Percentiles rank a stretch among this genome's conserved stretches.
Conservation (phyloP, 2,888 invertebrate species). For the Salticus scenicus region DNA sequence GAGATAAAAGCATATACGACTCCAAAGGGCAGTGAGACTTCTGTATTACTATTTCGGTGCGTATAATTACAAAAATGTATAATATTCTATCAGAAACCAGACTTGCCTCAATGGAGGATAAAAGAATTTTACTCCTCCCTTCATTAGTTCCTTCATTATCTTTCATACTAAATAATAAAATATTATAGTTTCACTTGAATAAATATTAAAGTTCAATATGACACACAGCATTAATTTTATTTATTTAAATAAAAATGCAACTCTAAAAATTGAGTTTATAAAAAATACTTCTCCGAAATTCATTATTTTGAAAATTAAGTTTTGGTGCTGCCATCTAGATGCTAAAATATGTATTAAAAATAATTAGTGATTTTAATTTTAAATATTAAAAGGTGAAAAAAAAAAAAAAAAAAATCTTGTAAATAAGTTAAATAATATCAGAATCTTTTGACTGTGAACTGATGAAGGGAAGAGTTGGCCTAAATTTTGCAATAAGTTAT, state of each 20-base stretch:
- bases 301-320: too few species aligned
- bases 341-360: neutral
- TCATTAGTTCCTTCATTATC: conserved; percentile 15
- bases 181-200: too few species aligned
- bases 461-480: conserved; percentile 51
- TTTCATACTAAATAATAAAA: too few species aligned
- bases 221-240: too few species aligned
- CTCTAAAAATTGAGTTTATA: too few species aligned
- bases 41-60: conserved; percentile 17
- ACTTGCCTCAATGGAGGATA: conserved; percentile 54
- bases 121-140: conserved; percentile 44
- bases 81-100: conserved; percentile 45
- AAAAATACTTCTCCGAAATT: too few species aligned
- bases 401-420: too few species aligned
- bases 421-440: too few species aligned
- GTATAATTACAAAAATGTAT: neutral
- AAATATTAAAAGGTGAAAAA: too few species aligned
- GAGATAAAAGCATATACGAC: conserved; percentile 44
- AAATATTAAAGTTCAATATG: too few species aligned
- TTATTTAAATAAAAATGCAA: too few species aligned
- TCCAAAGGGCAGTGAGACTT: conserved; percentile 64
- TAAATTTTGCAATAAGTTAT: conserved; percentile 63
- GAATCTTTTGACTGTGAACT: conserved; percentile 8
- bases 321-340: neutral
- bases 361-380: too few species aligned